Evolutionary conservation across 2,113 vertebrate genomes (phyloP), one percentile per base, ranked within the genome.

Genomic region (Mastomys coucha): DNA sequence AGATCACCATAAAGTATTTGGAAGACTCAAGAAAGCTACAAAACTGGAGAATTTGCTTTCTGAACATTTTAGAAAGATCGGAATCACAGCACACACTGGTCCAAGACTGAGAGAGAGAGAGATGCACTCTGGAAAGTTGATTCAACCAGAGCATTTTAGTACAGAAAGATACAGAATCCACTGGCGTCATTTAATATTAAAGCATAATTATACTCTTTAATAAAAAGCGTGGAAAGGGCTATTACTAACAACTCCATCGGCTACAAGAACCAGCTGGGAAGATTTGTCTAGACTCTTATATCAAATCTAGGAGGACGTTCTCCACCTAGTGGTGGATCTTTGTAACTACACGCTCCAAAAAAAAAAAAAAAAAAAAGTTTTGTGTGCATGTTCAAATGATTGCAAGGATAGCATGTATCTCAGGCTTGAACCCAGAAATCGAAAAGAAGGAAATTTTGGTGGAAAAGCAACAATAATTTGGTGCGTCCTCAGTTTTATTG

Each of bases 251-350:
- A 36, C 56, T 86, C 1, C 5, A 80, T 63, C 24, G 51, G 5
- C 24, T 16, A 31, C 39, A 33, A 65, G 39, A 45, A 49, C 28
- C 2, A 1, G 28, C 28, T 39, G 24, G 20, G 26, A 63, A 69
- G 78, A 67, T n/a, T 67, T 56, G 70, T 26, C 1, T 26, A 9
- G 45, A 28, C 2, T 78, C 5, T 3, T 39, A 11, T 9, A 69
- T 20, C 88, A 85, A 89, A 33, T 73, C 42, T 6, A 73, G 51
- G 22, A 49, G 19, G n/a, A 65, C 65, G 2, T 2, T n/a, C 65
- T 51, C 97, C 96, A 94, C 69, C 97, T 97, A 36, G 93, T 95
- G 96, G 96, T 36, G 0, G 1, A 5, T 85, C 14, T 67, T 93
- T 9, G 31, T 16, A 92, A 89, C 51, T 96, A 60, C 80, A 84